These are phyloP conservation scores for Rhea americana DNA, from an alignment of 2,113 vertebrate species.

Conservation along the genomic window DNA sequence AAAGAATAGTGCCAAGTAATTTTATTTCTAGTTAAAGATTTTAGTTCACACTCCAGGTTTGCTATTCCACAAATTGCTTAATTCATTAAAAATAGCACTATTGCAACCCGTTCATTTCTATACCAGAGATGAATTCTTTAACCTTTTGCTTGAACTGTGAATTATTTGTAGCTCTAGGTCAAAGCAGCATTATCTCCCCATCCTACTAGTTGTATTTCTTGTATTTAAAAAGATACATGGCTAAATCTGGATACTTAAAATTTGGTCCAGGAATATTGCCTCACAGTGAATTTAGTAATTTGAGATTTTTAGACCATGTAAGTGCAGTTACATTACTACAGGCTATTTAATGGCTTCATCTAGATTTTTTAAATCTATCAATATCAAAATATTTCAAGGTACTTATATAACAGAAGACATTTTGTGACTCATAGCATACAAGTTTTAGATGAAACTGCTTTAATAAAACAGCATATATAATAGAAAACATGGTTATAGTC, in stretches of 20 bases:
- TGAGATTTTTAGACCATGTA: not conserved
- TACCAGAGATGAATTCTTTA: not conserved
- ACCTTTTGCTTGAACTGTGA: too few relatives aligned
- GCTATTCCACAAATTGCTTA: not conserved
- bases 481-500: not conserved
- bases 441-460: not conserved
- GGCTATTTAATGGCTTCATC: not conserved
- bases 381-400: not conserved
- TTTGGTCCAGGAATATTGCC: fast-evolving
- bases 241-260: not conserved
- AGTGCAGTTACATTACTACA: not conserved
- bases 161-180: not conserved
- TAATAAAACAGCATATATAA: not conserved
- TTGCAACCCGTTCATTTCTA: not conserved
- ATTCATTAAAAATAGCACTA: not conserved
- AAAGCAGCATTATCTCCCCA: not conserved
- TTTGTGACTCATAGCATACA: not conserved
- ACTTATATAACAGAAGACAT: not conserved
- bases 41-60: not conserved
- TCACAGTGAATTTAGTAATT: not conserved
- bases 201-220: not conserved
- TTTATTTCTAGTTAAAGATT: not conserved
- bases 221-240: not conserved
- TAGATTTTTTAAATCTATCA: not conserved
- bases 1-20: not conserved